phyloP scores from a whole-genome alignment of 2,113 vertebrate species.

The Danionella cerebrum region DNA sequence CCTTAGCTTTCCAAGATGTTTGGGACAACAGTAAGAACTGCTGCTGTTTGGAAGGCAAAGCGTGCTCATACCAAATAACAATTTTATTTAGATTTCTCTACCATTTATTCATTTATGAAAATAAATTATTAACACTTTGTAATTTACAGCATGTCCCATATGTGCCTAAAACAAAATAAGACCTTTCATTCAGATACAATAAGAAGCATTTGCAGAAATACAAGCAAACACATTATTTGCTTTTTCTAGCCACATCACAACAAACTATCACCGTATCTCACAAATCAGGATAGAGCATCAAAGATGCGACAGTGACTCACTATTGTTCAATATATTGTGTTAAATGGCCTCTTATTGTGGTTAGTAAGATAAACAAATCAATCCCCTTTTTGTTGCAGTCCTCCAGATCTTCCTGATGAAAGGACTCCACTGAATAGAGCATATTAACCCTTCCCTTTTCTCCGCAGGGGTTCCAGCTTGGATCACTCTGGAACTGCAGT shows the following conservation, averaged over 20 bases:
- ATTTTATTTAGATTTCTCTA: no score
- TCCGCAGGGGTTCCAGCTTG: conserved; percentile 46
- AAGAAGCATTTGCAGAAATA: no score
- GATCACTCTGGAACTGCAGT: background rate
- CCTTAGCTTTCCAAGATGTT: no score
- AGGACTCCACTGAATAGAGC: conserved; percentile 45
- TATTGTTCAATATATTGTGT: background rate
- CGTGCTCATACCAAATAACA: no score
- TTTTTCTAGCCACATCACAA: conserved; percentile 1
- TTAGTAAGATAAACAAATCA: conserved; percentile 22
- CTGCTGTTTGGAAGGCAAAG: no score
- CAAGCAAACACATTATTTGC: no score
- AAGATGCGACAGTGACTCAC: background rate
- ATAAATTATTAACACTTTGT: no score
- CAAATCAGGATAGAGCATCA: background rate
- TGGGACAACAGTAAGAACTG: no score
- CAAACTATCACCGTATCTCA: background rate
- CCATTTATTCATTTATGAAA: no score
- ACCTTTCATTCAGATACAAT: no score
- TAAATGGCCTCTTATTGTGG: background rate
- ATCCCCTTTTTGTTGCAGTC: conserved; percentile 19
- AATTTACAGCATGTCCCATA: no score
- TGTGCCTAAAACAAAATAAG: no score
- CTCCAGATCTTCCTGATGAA: conserved; percentile 53
- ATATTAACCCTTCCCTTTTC: conserved; percentile 44